Percentiles rank a stretch among this genome's conserved stretches.
These are phyloP conservation scores for Formica exsecta DNA, from an alignment of 1,140 invertebrate genomes.

Conservation along the genomic window DNA sequence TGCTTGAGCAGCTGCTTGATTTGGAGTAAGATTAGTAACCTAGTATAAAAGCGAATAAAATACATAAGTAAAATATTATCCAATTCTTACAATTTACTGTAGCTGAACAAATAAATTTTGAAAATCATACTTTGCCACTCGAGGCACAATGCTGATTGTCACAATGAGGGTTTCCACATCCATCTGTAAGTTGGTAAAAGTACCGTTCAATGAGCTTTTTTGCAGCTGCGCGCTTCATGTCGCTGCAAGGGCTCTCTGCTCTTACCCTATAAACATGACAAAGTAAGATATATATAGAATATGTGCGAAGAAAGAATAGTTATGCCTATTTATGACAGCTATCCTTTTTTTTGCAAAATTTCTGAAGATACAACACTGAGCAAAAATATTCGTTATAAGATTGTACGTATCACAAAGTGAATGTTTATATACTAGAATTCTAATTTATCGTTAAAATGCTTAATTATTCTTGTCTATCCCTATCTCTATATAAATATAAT, in stretches of 20 bases:
- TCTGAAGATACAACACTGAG: neutral
- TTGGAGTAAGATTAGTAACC: constrained; percentile 92
- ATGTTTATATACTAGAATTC: neutral
- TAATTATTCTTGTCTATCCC: neutral
- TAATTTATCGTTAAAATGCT: neutral
- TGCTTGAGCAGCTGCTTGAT: constrained; percentile 95
- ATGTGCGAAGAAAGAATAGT: neutral
- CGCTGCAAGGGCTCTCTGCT: constrained; percentile 87
- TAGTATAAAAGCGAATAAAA: constrained; percentile 78
- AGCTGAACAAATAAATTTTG: neutral
- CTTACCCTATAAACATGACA: constrained; percentile 81
- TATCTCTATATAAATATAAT: neutral
- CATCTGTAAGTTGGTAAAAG: constrained; percentile 96
- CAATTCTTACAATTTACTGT: neutral
- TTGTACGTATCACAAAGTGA: neutral
- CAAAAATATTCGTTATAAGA: neutral
- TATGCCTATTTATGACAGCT: neutral
- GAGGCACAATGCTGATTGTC: constrained; percentile 95
- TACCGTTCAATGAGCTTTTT: constrained; percentile 96
- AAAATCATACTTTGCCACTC: constrained; percentile 90
- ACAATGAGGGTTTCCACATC: constrained; percentile 95
- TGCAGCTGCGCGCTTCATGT: constrained; percentile 95
- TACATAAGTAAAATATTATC: neutral
- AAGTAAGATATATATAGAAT: neutral
- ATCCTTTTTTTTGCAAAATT: neutral